phyloP scores from a whole-genome alignment of 2,113 vertebrate genomes.

The Seriola quinqueradiata region DNA sequence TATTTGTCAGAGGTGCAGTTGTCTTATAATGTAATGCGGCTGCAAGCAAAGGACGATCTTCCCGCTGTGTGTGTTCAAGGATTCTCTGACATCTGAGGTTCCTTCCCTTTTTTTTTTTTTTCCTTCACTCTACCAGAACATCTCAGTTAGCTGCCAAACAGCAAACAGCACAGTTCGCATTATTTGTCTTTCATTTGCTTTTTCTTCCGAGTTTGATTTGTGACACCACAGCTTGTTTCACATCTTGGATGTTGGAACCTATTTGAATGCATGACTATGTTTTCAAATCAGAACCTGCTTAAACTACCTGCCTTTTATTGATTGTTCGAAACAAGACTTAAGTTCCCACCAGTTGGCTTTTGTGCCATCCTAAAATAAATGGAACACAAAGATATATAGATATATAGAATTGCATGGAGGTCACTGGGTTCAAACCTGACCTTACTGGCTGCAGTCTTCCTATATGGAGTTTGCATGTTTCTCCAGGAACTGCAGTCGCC shows the following conservation, averaged over 20 bases:
- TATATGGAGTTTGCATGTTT: no score
- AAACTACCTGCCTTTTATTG: not conserved
- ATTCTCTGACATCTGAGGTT: not conserved
- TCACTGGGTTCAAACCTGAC: no score
- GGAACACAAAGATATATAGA: no score
- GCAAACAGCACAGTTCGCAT: not conserved
- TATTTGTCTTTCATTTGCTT: not conserved
- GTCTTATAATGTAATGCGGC: not conserved
- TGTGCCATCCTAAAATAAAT: no score
- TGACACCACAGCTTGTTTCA: not conserved
- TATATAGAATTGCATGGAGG: no score
- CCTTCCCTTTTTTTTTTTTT: not conserved
- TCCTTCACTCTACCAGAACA: not conserved
- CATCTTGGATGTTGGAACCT: not conserved
- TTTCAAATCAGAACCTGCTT: not conserved
- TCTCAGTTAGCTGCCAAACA: not conserved
- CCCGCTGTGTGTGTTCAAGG: not conserved
- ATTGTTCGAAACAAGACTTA: no score
- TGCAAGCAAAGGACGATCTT: no score
- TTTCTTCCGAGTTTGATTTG: not conserved
- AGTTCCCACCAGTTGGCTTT: no score
- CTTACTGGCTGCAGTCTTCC: no score
- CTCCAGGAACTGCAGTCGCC: no score
- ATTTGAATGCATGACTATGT: not conserved
- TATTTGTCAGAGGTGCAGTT: not conserved